These are phyloP conservation scores for Zaprionus gabonicus DNA, from an alignment of 1,140 invertebrate species.

Conservation along the genomic window DNA sequence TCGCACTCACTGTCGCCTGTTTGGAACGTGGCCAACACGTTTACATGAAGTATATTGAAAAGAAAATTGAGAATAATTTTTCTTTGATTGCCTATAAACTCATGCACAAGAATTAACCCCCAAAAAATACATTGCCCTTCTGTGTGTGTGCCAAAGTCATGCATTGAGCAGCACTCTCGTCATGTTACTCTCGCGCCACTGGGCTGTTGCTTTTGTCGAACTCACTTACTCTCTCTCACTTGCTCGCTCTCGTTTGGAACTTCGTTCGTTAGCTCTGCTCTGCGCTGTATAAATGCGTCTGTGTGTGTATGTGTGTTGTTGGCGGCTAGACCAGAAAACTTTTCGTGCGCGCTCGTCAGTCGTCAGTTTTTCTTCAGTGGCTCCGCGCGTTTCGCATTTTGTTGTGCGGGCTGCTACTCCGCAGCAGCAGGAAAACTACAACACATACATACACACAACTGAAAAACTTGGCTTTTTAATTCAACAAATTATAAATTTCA, in stretches of 20 bases:
- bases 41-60: constrained; percentile 8
- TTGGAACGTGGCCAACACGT: constrained; percentile 2
- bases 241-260: constrained; percentile 46
- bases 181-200: constrained; percentile 36
- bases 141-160: constrained; percentile 13
- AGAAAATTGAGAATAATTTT: background rate
- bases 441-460: constrained; percentile 69
- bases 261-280: constrained; percentile 46
- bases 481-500: constrained; percentile 71
- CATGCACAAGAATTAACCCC: background rate
- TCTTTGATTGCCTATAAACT: background rate
- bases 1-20: constrained; percentile 11
- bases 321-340: constrained; percentile 47
- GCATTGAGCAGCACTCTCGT: constrained; percentile 9
- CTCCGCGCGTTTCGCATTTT: constrained; percentile 76
- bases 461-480: constrained; percentile 59
- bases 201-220: constrained; percentile 49
- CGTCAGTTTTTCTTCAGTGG: constrained; percentile 82
- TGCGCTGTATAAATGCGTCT: background rate
- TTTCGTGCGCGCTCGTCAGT: constrained; percentile 65
- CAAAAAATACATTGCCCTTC: background rate
- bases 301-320: background rate
- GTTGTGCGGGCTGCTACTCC: constrained; percentile 70
- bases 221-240: constrained; percentile 57
- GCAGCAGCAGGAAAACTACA: constrained; percentile 72